Conservation (phyloP, 1,140 invertebrate genomes). For the Drosophila navojoa region DNA sequence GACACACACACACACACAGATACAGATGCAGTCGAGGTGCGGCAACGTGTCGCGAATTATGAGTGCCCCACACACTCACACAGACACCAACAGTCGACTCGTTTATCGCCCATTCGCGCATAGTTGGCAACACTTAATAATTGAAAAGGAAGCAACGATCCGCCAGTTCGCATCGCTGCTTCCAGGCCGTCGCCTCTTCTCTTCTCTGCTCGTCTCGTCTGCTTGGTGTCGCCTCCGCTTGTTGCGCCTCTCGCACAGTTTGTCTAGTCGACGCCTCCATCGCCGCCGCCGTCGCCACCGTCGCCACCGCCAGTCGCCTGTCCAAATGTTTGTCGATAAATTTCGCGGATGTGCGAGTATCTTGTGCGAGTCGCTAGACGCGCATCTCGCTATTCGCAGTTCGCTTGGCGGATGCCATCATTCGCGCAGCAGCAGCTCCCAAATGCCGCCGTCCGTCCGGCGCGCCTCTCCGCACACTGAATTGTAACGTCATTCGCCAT, state of each 20-base stretch:
- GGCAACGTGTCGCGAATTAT: constrained; percentile 69
- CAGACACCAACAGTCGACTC: constrained; percentile 39
- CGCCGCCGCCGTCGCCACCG: no score
- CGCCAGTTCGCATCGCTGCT: constrained; percentile 53
- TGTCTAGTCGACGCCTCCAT: constrained; percentile 42
- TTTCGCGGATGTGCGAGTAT: constrained; percentile 79
- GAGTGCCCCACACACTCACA: constrained; percentile 41
- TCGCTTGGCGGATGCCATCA: constrained; percentile 77
- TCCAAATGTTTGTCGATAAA: constrained; percentile 83
- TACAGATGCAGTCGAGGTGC: not conserved
- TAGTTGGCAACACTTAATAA: constrained; percentile 75
- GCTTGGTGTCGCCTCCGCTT: not conserved
- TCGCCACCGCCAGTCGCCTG: constrained; percentile 37
- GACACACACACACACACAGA: constrained; percentile 20
- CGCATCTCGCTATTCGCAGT: constrained; percentile 1
- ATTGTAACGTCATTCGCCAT: constrained; percentile 41
- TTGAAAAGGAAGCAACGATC: constrained; percentile 79
- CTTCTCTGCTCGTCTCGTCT: not conserved
- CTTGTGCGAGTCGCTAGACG: constrained; percentile 54
- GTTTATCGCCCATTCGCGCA: constrained; percentile 78
- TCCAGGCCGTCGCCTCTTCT: constrained; percentile 7
- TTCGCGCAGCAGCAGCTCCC: constrained; percentile 43
- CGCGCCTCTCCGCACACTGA: not conserved
- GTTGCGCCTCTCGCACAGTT: constrained; percentile 30
- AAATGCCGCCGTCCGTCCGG: not conserved